These are phyloP conservation scores for Hippopotamyrus pictus DNA, from an alignment of 2,797 vertebrate genomes.

Conservation along the genomic window DNA sequence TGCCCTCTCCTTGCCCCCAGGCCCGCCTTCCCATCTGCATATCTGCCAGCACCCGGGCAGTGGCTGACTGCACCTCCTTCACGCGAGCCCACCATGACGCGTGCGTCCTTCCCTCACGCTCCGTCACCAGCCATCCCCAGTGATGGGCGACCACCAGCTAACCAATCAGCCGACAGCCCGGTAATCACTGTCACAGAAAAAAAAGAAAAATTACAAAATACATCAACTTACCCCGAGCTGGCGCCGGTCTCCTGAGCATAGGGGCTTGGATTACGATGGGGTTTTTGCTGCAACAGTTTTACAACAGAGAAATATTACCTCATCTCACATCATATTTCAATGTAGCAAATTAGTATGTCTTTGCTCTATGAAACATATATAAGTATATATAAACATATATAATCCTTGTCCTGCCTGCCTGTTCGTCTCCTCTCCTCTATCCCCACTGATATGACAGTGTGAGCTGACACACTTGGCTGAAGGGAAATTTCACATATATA, in stretches of 20 bases:
- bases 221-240: constrained; percentile 80
- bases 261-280: constrained; percentile 30
- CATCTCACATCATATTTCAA: constrained; percentile 46
- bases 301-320: constrained; percentile 43
- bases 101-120: constrained; percentile 32
- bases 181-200: constrained; percentile 57
- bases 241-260: constrained; percentile 69
- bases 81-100: constrained; percentile 37
- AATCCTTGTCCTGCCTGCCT: background rate
- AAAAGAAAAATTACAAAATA: constrained; percentile 33
- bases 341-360: constrained; percentile 41
- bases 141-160: constrained; percentile 64
- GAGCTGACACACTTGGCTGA: constrained; percentile 60
- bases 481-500: constrained; percentile 39
- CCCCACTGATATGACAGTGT: constrained; percentile 62
- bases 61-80: background rate
- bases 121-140: constrained; percentile 66
- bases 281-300: constrained; percentile 50
- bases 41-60: constrained; percentile 46
- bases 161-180: constrained; percentile 75
- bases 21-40: constrained; percentile 57
- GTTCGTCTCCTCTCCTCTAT: constrained; percentile 50
- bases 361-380: constrained; percentile 35
- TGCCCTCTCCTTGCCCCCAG: constrained; percentile 58
- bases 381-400: constrained; percentile 40